Percentiles rank a stretch among this genome's conserved stretches.
Conservation (phyloP, 2,888 invertebrate genomes). For the Ectobius pallidus region DNA sequence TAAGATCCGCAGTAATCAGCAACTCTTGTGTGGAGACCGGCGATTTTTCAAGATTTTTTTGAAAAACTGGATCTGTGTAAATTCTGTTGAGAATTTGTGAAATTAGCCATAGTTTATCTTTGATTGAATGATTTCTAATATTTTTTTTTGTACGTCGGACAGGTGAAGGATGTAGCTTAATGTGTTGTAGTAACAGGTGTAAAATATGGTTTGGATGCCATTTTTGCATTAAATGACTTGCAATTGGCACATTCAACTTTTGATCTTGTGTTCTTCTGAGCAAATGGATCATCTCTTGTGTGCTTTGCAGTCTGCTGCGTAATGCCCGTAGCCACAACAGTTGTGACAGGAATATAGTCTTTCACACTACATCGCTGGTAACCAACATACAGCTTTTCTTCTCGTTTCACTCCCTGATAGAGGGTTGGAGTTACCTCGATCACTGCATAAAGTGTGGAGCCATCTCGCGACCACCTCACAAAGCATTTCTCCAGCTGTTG, state of each 20-base stretch:
- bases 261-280: background rate
- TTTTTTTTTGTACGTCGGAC: background rate
- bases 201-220: background rate
- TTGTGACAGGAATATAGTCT: no score
- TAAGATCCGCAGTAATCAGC: background rate
- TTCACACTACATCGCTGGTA: background rate
- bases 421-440: conserved; percentile 2
- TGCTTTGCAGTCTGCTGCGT: no score
- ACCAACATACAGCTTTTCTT: conserved; percentile 1
- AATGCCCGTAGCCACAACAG: no score
- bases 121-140: background rate
- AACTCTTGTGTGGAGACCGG: background rate
- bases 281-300: no score
- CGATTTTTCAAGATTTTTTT: no score
- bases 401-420: background rate
- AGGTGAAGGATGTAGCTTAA: background rate
- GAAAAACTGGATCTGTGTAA: background rate
- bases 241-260: background rate
- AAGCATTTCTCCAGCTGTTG: no score
- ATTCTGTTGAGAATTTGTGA: background rate
- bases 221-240: background rate
- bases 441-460: background rate
- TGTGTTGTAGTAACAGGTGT: background rate
- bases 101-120: background rate
- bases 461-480: background rate